Base-by-base conservation (phyloP, 2,797 vertebrate species). In the Acanthis flammea region DNA sequence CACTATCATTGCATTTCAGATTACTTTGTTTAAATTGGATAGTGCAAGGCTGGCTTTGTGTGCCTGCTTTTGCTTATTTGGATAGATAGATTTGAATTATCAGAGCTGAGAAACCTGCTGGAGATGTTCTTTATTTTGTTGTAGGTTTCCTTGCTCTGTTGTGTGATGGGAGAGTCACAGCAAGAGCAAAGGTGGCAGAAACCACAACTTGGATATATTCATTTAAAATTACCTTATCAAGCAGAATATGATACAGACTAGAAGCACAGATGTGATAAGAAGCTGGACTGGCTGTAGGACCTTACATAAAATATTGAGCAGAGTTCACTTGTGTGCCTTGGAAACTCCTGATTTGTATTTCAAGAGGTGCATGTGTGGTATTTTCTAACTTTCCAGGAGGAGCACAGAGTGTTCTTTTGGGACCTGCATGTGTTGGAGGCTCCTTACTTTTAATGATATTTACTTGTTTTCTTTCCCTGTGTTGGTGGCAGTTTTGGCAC, bases 371-470 rank as follows among this genome's bases (percentile, higher is more conserved):
- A 5, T 33, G 42, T 53, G 65, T 61, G 66, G 35, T 62, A 51
- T 42, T 90, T 84, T 76, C 33, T 25, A 45, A 60, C 19, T 74
- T 78, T 68, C 24, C 71, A 76, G 84, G 35, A 93, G 63, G 3
- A 96, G 74, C 77, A 92, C 51, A 44, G 4, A 16, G 4, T 81
- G 81, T 92, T 94, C 77, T 91, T 89, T 70, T 48, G 90, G 62
- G 74, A 76, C 35, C 48, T 65, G 50, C 25, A 4, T 21, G 31
- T 76, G 62, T 1, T 92, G 61, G 57, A 86, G 41, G 55, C 30
- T 17, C 62, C 19, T 42, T 47, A 25, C 5, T 53, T 61, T 80
- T 76, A 45, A 50, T 39, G 14, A 27, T 53, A 54, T 66, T 95
- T 92, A 39, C n/a, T 88, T n/a, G 30, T 7, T 88, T 93, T 65